A percentile compares a stretch with the other conserved stretches of the same genome.
Conservation (phyloP, 92 coral and sea anemone genomes). For the Porites lobata region DNA sequence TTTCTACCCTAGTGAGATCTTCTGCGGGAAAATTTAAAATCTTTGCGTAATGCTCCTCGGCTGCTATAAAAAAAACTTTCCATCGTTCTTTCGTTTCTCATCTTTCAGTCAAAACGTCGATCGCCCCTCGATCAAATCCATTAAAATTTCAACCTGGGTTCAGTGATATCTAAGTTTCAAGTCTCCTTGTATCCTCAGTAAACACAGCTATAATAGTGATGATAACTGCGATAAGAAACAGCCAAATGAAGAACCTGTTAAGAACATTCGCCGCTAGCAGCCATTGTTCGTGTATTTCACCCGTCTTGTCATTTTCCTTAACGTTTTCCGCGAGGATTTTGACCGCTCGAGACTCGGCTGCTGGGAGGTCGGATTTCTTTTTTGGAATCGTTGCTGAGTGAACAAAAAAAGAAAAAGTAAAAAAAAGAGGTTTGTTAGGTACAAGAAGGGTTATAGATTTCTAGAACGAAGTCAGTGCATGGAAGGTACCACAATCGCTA, state of each 20-base stretch:
- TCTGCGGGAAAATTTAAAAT: not conserved
- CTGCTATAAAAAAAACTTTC: too few relatives aligned
- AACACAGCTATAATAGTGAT: constrained; percentile 84
- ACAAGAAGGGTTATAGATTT: not conserved
- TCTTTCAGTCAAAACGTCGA: not conserved
- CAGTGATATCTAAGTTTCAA: not conserved
- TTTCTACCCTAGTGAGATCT: not conserved
- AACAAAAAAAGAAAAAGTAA: not conserved
- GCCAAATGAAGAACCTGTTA: constrained; percentile 82
- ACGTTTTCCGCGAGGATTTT: constrained; percentile 74
- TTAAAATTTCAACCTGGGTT: not conserved
- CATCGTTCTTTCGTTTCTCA: not conserved
- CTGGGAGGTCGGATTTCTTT: constrained; percentile 58
- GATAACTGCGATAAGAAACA: constrained; percentile 76
- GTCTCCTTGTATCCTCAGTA: constrained; percentile 48
- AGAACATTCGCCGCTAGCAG: constrained; percentile 89
- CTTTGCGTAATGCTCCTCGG: not conserved
- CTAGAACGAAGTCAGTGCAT: not conserved
- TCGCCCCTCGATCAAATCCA: not conserved
- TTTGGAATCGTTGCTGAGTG: constrained; percentile 33
- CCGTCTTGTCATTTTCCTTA: constrained; percentile 75
- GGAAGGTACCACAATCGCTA: too few relatives aligned
- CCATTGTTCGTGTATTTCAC: constrained; percentile 84
- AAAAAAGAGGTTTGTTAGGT: not conserved
- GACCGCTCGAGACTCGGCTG: constrained; percentile 79